Evolutionary conservation across 2,888 invertebrate species (phyloP).

Genomic region (Hirtodrosophila cameraria): DNA sequence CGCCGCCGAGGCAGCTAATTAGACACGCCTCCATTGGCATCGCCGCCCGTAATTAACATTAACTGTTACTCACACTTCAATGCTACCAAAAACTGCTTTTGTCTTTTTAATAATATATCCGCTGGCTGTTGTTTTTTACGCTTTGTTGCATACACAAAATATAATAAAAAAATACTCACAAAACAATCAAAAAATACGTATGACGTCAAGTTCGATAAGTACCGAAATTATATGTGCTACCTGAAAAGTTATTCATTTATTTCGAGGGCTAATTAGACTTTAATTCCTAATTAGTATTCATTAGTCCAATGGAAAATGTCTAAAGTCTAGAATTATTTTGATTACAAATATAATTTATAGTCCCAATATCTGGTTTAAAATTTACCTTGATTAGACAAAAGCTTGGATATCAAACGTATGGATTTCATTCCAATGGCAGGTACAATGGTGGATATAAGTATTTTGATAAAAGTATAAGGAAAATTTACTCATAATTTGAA

Average conservation of each 20-base stretch:
- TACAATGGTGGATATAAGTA: too few relatives aligned
- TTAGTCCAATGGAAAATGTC: too few relatives aligned
- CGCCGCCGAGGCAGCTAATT: slow-evolving; percentile 61
- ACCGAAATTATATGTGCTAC: background rate
- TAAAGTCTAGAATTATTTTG: too few relatives aligned
- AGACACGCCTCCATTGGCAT: slow-evolving; percentile 70
- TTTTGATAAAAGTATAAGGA: too few relatives aligned
- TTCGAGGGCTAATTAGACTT: too few relatives aligned
- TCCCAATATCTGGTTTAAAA: too few relatives aligned
- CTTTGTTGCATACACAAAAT: slow-evolving; percentile 27
- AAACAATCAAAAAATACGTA: slow-evolving; percentile 9
- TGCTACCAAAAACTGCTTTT: slow-evolving; percentile 34
- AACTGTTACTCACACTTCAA: slow-evolving; percentile 50
- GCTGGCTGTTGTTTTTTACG: slow-evolving; percentile 18
- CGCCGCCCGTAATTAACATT: slow-evolving; percentile 61
- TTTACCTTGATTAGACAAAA: too few relatives aligned
- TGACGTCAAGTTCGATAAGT: slow-evolving; percentile 2
- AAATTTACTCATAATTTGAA: too few relatives aligned
- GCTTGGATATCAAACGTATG: too few relatives aligned
- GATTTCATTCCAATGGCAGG: too few relatives aligned
- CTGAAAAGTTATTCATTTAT: slow-evolving; percentile 5
- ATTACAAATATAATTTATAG: too few relatives aligned
- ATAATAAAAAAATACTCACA: slow-evolving; percentile 1
- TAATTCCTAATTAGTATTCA: too few relatives aligned
- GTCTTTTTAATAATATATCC: slow-evolving; percentile 24